These are phyloP conservation scores for Dynastes grantii DNA, from an alignment of 2,888 invertebrate species.

Conservation along the genomic window DNA sequence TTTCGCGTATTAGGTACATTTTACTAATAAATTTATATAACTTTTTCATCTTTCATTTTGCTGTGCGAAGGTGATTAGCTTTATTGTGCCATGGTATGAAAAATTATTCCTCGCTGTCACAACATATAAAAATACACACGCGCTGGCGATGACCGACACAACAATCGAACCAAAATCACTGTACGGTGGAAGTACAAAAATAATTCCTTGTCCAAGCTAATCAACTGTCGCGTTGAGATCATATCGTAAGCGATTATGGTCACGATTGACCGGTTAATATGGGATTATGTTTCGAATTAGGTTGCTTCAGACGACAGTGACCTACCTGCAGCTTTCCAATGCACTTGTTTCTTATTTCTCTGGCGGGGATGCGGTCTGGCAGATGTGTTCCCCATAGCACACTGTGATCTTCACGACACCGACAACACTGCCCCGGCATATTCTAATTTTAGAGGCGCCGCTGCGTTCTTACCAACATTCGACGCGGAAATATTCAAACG, in stretches of 20 bases:
- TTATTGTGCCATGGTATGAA: neutral
- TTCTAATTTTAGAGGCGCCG: conserved; percentile 63
- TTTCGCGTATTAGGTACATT: neutral
- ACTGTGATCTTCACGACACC: conserved; percentile 61
- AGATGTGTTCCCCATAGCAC: conserved; percentile 78
- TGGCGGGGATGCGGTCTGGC: conserved; percentile 75
- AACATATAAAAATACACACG: conserved; percentile 58
- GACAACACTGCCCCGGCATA: conserved; percentile 61
- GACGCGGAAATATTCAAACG: conserved; percentile 39
- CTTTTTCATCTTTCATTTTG: neutral
- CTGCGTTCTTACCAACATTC: conserved; percentile 60
- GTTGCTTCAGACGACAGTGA: conserved; percentile 38
- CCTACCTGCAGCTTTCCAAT: conserved; percentile 90
- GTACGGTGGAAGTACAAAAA: conserved; percentile 29
- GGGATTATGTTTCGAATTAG: conserved; percentile 35
- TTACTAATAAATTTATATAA: no score
- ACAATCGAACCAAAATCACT: conserved; percentile 37
- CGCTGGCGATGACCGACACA: conserved; percentile 49
- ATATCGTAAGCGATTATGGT: conserved; percentile 29
- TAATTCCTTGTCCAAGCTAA: conserved; percentile 31
- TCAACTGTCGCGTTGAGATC: conserved; percentile 9
- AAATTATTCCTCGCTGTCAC: conserved; percentile 14
- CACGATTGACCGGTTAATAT: conserved; percentile 32
- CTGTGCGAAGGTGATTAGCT: neutral
- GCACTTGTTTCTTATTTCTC: conserved; percentile 83